Base-by-base conservation (phyloP, 1,140 invertebrate genomes). In the Euura saliciscinereae region DNA sequence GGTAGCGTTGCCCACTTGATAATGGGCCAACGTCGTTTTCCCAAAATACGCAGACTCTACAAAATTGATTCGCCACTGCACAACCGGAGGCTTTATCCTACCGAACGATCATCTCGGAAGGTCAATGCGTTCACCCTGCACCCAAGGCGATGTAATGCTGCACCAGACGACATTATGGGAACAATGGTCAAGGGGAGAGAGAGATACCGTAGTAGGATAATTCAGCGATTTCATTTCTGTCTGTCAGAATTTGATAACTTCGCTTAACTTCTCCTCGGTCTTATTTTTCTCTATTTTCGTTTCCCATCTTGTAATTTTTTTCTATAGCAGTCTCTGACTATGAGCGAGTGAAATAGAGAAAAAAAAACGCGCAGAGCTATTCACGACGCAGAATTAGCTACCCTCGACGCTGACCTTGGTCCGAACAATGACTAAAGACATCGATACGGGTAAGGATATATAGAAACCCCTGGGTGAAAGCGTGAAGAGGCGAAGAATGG, bases 371-470 rank as follows among this genome's bases (percentile, higher is more conserved):
- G 28, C 51, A 59, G 51, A 59, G 6, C 8, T 8, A 59, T 59
- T 59, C 51, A 59, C 8, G 13, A n/a, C 51, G 51, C 8, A 59
- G 51, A 59, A 59, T 59, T 59, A 59, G 51, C 10, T n/a, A 59
- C 51, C 51, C 51, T 59, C 51, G 8, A 59, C 8, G 51, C 8
- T 59, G 51, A 59, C 51, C 51, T 59, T 59, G 8, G 8, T 59
- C 51, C 51, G 10, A 59, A 59, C 51, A 59, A 59, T 59, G 51
- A 59, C 51, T 59, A 59, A 59, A n/a, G 51, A 59, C 51, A n/a
- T 59, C 13, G 51, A 59, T 59, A 59, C 28, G 28, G 8, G 51
- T 59, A 4, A 59, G 13, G 46, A 59, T 59, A 5, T 59, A 59
- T 59, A 59, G 8, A 4, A 11, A 59, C 3, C 51, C 51, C 5